Evolutionary conservation across 2,113 vertebrate genomes (phyloP).

Genomic region (Edolisoma coerulescens): DNA sequence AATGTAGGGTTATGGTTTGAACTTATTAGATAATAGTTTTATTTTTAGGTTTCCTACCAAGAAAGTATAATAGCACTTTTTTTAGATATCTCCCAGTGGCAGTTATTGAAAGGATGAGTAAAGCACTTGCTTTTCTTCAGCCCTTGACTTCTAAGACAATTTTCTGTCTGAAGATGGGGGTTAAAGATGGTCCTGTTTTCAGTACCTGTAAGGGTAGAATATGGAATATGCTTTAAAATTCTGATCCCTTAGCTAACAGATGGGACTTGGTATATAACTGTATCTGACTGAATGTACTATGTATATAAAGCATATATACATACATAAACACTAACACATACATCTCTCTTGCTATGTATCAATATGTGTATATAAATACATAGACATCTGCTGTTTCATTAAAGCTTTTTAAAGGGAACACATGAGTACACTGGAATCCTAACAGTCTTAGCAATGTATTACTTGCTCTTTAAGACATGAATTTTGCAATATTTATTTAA

Average conservation of each 20-base stretch:
- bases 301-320: background rate
- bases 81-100: background rate
- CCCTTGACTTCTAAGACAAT: background rate
- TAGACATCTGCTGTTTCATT: background rate
- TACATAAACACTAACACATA: background rate
- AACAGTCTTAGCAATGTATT: background rate
- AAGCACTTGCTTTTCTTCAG: background rate
- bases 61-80: background rate
- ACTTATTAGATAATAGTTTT: background rate
- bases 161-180: background rate
- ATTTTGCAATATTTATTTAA: background rate
- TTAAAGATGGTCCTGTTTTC: background rate
- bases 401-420: background rate
- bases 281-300: background rate
- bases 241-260: background rate
- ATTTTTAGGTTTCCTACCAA: conserved; percentile 16
- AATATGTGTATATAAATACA: background rate
- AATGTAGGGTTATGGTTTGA: background rate
- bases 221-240: background rate
- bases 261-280: background rate
- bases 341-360: background rate
- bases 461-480: background rate
- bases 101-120: background rate
- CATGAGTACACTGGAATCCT: background rate
- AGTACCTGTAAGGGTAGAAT: background rate